A percentile compares a stretch with the other conserved stretches of the same genome.
These are phyloP conservation scores for Tachina lurida DNA, from an alignment of 2,888 invertebrate genomes.

Conservation along the genomic window DNA sequence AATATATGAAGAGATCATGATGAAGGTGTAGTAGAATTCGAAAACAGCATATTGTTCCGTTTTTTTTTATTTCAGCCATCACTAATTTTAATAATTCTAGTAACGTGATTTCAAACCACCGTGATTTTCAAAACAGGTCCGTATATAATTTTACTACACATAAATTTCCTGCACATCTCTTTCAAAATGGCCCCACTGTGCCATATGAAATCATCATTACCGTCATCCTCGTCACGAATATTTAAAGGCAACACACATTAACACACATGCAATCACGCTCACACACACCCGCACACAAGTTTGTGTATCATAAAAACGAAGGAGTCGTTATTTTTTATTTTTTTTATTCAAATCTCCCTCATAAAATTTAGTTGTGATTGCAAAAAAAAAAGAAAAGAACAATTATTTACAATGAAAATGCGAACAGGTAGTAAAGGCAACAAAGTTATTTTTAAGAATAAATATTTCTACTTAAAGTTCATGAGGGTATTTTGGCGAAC, in stretches of 20 bases:
- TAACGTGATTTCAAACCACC: too few relatives aligned
- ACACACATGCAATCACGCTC: slow-evolving; percentile 1
- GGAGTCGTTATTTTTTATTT: not conserved
- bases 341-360: slow-evolving; percentile 13
- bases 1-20: too few relatives aligned
- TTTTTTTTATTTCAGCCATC: too few relatives aligned
- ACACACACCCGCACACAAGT: not conserved
- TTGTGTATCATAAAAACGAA: slow-evolving; percentile 3
- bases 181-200: too few relatives aligned
- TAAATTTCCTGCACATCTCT: too few relatives aligned
- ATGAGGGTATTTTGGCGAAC: not conserved
- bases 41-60: too few relatives aligned
- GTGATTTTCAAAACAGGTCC: too few relatives aligned
- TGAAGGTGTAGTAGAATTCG: too few relatives aligned
- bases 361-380: slow-evolving; percentile 27
- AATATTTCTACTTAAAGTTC: slow-evolving; percentile 33
- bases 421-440: not conserved
- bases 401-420: slow-evolving; percentile 6
- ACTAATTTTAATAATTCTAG: too few relatives aligned
- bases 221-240: slow-evolving; percentile 24
- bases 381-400: slow-evolving; percentile 18
- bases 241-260: not conserved
- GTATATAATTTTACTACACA: too few relatives aligned
- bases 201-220: slow-evolving; percentile 38
- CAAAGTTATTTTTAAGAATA: slow-evolving; percentile 3